Base-by-base conservation (phyloP, 1,140 invertebrate genomes). In the Trypoxylus dichotomus region DNA sequence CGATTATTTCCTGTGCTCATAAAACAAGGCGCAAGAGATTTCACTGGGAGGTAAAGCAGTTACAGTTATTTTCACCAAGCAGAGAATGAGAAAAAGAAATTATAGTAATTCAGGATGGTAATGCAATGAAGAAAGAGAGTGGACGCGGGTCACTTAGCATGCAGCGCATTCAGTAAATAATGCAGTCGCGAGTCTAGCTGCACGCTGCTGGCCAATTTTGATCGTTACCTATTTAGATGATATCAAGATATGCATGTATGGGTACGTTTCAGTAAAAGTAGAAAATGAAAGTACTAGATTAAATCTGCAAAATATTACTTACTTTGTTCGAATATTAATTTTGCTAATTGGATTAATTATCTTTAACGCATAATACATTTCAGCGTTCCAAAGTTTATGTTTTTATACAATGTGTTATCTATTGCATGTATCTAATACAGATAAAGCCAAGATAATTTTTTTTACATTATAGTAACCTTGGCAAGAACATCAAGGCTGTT, bases 61-160 rank as follows among this genome's bases (percentile, higher is more conserved):
- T 54, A 54, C 47, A 68, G 60, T 68, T 68, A 68, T 68, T 68
- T 68, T 68, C 60, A 27, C 24, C 27, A 68, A 68, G 47, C 47
- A 24, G 60, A 29, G 60, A 68, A 68, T 29, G 11, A 25, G 60
- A 29, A 68, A 68, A 68, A 68, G 60, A 68, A 68, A 68, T 68
- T 68, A 68, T 68, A 68, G 24, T 68, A 27, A 68, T 68, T 29
- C 60, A 68, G 24, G 60, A 68, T 68, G 8, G 19, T 24, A 29
- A 68, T 19, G 60, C 15, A 29, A 29, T 29, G 24, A 68, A 68
- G 60, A 68, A 68, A 27, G 60, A 68, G 60, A 68, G 27, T 68
- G 60, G 60, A 68, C 60, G 10, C 24, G 60, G 60, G 60, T 68
- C 60, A 68, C 60, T 68, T 68, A 68, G 21, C 24, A 68, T 68